A percentile compares a stretch with the other conserved stretches of the same genome.
Conservation (phyloP, 2,888 invertebrate genomes). For the Oscheius sp. region DNA sequence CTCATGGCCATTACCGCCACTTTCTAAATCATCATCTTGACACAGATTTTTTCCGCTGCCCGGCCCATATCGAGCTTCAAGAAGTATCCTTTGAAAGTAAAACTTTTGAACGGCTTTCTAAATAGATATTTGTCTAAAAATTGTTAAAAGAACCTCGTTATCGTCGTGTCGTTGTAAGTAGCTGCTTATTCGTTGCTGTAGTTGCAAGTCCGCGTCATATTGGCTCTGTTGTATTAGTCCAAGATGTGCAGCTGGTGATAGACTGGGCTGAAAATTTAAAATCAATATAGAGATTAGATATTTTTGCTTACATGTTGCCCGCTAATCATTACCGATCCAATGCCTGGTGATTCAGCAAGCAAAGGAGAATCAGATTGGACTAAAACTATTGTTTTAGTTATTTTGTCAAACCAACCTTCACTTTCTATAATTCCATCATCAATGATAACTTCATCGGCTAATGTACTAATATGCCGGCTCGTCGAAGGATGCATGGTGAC, state of each 20-base stretch:
- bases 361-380: conserved; percentile 41
- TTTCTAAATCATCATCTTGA: conserved; percentile 12
- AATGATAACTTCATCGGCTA: conserved; percentile 48
- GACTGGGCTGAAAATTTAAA: conserved; percentile 23
- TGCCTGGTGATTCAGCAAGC: conserved; percentile 36
- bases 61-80: conserved; percentile 57
- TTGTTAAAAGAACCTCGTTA: conserved; percentile 50
- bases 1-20: neutral
- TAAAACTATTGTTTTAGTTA: conserved; percentile 16
- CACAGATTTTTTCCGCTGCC: neutral
- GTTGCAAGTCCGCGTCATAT: conserved; percentile 55
- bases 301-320: conserved; percentile 19
- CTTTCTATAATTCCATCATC: conserved; percentile 46
- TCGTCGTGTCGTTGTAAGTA: conserved; percentile 52
- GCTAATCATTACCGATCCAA: conserved; percentile 38
- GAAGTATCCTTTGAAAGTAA: conserved; percentile 60
- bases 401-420: conserved; percentile 23
- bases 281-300: conserved; percentile 4
- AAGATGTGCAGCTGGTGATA: conserved; percentile 23
- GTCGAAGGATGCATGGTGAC: conserved; percentile 12
- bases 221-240: conserved; percentile 35
- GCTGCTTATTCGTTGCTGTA: conserved; percentile 57
- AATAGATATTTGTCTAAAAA: neutral
- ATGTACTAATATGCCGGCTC: neutral
- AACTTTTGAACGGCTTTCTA: conserved; percentile 63